Percentiles rank a stretch among this genome's conserved stretches.
Conservation (phyloP, 2,888 invertebrate genomes). For the Dermolepida albohirtum region DNA sequence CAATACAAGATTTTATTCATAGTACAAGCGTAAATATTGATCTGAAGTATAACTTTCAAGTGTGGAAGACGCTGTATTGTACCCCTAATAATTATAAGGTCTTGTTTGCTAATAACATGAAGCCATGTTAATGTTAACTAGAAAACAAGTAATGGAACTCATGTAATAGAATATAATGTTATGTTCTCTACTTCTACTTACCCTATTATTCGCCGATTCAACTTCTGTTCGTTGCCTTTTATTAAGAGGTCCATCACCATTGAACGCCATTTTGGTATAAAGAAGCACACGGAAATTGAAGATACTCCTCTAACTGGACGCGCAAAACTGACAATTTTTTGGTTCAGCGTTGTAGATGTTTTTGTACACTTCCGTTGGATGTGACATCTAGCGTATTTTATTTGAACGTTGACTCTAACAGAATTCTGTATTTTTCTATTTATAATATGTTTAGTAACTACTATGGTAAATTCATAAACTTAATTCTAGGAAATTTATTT, state of each 20-base stretch:
- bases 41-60: constrained; percentile 7
- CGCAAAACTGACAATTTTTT: constrained; percentile 61
- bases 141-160: background rate
- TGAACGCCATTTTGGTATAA: constrained; percentile 79
- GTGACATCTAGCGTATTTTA: constrained; percentile 23
- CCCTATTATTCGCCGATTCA: constrained; percentile 64
- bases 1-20: background rate
- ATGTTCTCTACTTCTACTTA: constrained; percentile 55
- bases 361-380: constrained; percentile 8
- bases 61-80: background rate
- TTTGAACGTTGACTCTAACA: background rate
- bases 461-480: too few species aligned
- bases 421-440: constrained; percentile 6
- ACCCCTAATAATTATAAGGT: background rate
- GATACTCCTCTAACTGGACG: constrained; percentile 60
- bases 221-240: constrained; percentile 66
- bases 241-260: constrained; percentile 72
- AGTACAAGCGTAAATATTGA: background rate
- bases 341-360: constrained; percentile 16
- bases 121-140: background rate
- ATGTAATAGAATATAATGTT: constrained; percentile 8
- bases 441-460: too few species aligned
- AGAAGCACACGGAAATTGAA: constrained; percentile 60
- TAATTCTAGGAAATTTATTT: too few species aligned
- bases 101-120: constrained; percentile 7